These are phyloP conservation scores for Cremastobaeus sp. DNA, from an alignment of 2,888 invertebrate species.

Conservation along the genomic window DNA sequence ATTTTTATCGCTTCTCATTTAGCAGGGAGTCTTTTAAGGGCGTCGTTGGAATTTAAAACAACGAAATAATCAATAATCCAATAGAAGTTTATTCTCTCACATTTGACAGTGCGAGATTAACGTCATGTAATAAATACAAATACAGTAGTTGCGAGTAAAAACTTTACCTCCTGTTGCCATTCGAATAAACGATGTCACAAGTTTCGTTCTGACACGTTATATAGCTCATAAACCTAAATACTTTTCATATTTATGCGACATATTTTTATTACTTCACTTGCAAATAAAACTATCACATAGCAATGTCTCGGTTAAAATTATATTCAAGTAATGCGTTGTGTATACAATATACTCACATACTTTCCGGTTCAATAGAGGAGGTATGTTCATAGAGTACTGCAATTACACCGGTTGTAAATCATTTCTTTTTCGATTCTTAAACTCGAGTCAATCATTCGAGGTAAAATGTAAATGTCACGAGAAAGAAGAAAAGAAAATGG, in stretches of 20 bases:
- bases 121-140: slow-evolving; percentile 23
- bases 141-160: slow-evolving; percentile 18
- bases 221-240: slow-evolving; percentile 28
- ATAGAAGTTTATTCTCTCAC: slow-evolving; percentile 13
- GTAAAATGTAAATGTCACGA: too few relatives aligned
- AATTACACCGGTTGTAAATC: too few relatives aligned
- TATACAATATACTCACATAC: too few relatives aligned
- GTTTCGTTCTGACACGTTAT: slow-evolving; percentile 13
- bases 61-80: slow-evolving; percentile 22
- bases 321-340: too few relatives aligned
- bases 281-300: slow-evolving; percentile 20
- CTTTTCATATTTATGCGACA: slow-evolving; percentile 18
- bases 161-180: slow-evolving; percentile 15
- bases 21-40: too few relatives aligned
- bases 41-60: slow-evolving; percentile 16
- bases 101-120: slow-evolving; percentile 23
- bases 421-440: too few relatives aligned
- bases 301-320: background rate
- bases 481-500: too few relatives aligned
- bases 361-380: too few relatives aligned
- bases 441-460: too few relatives aligned
- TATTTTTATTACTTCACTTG: too few relatives aligned
- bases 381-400: too few relatives aligned
- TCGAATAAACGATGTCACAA: slow-evolving; percentile 29
- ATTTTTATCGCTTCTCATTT: slow-evolving; percentile 43